Conservation (phyloP, 2,888 invertebrate species). For the Diogma glabrata region DNA sequence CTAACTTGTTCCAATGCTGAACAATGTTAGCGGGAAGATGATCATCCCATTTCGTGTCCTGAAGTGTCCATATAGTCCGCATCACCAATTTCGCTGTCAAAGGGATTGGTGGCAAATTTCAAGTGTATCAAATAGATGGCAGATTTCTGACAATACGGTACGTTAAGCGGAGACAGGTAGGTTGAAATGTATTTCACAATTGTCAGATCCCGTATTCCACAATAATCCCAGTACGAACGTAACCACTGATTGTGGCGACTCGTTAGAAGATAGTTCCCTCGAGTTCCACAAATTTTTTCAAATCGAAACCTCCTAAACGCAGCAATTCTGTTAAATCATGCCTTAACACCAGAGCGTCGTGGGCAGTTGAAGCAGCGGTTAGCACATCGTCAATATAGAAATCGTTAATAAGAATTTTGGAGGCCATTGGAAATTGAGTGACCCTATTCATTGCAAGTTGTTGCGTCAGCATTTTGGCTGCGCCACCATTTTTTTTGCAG, state of each 20-base stretch:
- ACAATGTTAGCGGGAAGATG: too few species aligned
- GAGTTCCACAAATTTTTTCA: background rate
- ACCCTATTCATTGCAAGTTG: background rate
- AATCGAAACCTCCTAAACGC: background rate
- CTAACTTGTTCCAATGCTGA: too few species aligned
- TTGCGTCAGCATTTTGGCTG: too few species aligned
- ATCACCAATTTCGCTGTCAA: background rate
- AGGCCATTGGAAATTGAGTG: background rate
- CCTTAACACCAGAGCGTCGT: background rate
- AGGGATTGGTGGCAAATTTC: background rate
- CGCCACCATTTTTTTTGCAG: too few species aligned
- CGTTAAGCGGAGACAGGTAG: background rate
- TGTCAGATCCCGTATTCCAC: background rate
- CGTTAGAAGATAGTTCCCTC: background rate
- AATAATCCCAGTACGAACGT: background rate
- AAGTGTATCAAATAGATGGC: background rate
- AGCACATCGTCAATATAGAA: background rate
- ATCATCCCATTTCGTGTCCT: background rate
- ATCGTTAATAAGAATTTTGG: background rate
- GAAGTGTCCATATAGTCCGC: background rate
- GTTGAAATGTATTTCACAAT: background rate
- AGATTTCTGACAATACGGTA: background rate
- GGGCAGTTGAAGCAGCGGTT: background rate
- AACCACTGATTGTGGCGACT: background rate
- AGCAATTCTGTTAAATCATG: background rate